A percentile compares a stretch with the other conserved stretches of the same genome.
Evolutionary conservation across 2,113 vertebrate genomes (phyloP).

Genomic region (Catharus minimus): DNA sequence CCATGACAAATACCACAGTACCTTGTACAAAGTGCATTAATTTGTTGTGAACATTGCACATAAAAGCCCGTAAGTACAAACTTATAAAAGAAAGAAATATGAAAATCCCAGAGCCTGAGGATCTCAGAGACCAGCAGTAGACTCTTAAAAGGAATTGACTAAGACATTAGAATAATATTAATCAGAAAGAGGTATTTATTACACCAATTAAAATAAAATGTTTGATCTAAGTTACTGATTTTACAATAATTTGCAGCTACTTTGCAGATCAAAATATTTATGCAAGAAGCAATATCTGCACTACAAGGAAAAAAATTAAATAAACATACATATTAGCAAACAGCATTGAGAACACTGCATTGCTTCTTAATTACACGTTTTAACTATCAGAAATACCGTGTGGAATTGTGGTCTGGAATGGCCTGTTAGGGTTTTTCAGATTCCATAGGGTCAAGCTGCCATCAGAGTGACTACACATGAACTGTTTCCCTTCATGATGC

Average conservation of each 20-base stretch:
- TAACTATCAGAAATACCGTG: constrained; percentile 84
- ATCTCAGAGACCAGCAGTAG: background rate
- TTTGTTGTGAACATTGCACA: background rate
- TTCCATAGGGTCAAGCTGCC: constrained; percentile 97
- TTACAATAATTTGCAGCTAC: background rate
- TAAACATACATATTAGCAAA: background rate
- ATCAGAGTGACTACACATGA: constrained; percentile 99
- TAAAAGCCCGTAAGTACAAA: background rate
- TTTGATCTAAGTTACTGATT: background rate
- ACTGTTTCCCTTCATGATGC: constrained; percentile 97
- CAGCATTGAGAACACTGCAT: background rate
- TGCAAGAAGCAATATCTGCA: background rate
- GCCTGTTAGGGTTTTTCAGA: constrained; percentile 90
- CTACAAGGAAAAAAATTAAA: background rate
- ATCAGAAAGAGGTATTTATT: background rate
- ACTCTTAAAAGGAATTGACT: background rate
- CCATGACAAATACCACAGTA: background rate
- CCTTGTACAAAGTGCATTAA: background rate
- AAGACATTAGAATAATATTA: background rate
- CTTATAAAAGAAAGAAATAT: background rate
- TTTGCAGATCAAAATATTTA: background rate
- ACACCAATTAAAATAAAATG: background rate
- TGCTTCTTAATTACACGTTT: background rate
- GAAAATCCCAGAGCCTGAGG: background rate
- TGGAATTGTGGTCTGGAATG: constrained; percentile 94